Evolutionary conservation across 2,888 invertebrate species (phyloP).

Genomic region (Drosophila anomelani): DNA sequence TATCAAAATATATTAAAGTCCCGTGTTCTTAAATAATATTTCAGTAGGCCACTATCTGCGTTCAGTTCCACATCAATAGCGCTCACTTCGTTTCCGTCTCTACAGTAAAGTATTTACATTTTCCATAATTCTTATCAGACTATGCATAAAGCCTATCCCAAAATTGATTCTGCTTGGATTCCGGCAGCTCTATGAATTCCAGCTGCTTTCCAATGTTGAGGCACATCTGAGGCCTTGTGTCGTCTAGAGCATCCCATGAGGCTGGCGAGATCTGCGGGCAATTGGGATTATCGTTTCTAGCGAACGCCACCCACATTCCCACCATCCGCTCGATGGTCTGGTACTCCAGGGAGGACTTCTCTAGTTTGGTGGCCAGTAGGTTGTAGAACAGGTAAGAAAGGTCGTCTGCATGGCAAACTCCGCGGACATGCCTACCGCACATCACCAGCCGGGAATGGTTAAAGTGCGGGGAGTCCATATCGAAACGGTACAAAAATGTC

Average conservation of each 20-base stretch:
- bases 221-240: slow-evolving; percentile 51
- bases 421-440: slow-evolving; percentile 72
- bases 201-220: slow-evolving; percentile 75
- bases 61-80: neutral
- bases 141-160: slow-evolving; percentile 80
- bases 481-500: slow-evolving; percentile 81
- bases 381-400: slow-evolving; percentile 77
- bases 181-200: slow-evolving; percentile 77
- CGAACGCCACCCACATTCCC: slow-evolving; percentile 78
- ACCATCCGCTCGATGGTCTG: slow-evolving; percentile 76
- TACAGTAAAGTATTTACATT: neutral
- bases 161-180: slow-evolving; percentile 70
- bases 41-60: neutral
- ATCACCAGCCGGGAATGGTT: slow-evolving; percentile 72
- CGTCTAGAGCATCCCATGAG: slow-evolving; percentile 51
- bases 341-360: slow-evolving; percentile 69
- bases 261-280: slow-evolving; percentile 53
- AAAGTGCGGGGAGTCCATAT: slow-evolving; percentile 76
- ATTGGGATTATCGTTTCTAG: slow-evolving; percentile 73
- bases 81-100: neutral
- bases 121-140: slow-evolving; percentile 45
- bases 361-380: slow-evolving; percentile 55
- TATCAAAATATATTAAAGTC: neutral
- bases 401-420: slow-evolving; percentile 81
- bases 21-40: neutral